Base-by-base conservation (phyloP, 37 sponge, comb jelly and placozoan genomes). In the Hormiphora californensis region DNA sequence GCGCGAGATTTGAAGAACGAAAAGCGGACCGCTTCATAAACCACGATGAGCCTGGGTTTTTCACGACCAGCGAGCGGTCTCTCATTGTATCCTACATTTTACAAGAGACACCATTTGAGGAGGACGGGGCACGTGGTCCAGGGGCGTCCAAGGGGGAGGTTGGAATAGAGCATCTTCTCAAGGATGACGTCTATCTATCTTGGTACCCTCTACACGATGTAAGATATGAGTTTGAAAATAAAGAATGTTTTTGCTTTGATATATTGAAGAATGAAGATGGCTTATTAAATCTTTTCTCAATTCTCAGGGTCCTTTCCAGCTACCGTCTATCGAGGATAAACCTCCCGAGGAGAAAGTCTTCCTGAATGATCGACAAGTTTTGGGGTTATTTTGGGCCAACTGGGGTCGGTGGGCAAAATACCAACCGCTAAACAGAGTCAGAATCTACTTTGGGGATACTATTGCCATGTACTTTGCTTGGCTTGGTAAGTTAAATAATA, bases 361-460 rank as follows among this genome's bases (percentile, higher is more conserved):
- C 37, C 67, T 65, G 33, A 65, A 65, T 28, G 67, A 65, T 39
- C 32, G 67, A 65, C 67, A 65, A 38, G 54, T 85, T 22, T 36
- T 85, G 19, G 31, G 54, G 36, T 43, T 49, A 36, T 85, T 85
- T 23, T 54, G 85, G 54, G 27, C 54, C 34, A 33, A 85, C 32
- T 85, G 85, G 85, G 85, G 85, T 2, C 17, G 53, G 7, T 69
- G 78, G 78, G 22, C 7, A 7, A 69, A 69, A 30, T 69, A 69
- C n/a, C 85, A 85, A 33, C 85, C 85, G 5, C 54, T 85, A 5
- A 54, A 85, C 54, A 85, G 54, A 54, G 3, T 25, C 17, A 9
- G 40, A 15, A 57, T 57, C 61, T 57, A 57, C 61, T 57, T 57
- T 30, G 61, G 61, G 21, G 61, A 57, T 15, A 57, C 61, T 57